These are phyloP conservation scores for Cecidostiba fungosa DNA, from an alignment of 2,888 invertebrate species.

Conservation along the genomic window DNA sequence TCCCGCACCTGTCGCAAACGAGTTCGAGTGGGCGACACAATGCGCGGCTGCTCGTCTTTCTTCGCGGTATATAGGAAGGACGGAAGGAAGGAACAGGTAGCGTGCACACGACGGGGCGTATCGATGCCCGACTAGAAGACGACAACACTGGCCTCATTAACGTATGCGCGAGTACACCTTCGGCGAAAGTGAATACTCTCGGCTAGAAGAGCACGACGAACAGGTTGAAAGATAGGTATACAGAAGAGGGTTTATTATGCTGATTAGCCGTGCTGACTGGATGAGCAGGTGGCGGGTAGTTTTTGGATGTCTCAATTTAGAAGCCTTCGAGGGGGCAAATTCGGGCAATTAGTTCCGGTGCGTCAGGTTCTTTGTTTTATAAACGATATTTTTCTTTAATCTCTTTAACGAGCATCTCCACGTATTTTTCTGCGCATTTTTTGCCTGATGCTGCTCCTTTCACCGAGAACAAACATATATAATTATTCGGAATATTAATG, in stretches of 20 bases:
- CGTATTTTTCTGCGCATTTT: neutral
- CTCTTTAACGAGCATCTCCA: no score
- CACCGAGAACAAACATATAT: neutral
- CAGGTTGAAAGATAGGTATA: conserved; percentile 9
- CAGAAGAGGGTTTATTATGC: conserved; percentile 11
- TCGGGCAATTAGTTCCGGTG: neutral
- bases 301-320: neutral
- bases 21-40: conserved; percentile 27
- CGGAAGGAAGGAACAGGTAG: neutral
- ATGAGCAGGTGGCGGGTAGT: neutral
- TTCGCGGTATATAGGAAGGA: neutral
- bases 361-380: neutral
- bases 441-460: neutral
- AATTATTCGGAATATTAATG: neutral
- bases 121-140: conserved; percentile 3
- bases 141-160: conserved; percentile 8
- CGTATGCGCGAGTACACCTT: conserved; percentile 11
- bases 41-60: neutral
- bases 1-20: conserved; percentile 20
- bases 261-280: conserved; percentile 19
- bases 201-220: neutral
- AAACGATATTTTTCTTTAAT: neutral
- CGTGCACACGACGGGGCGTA: neutral
- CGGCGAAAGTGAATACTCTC: neutral
- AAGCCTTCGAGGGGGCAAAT: neutral